A percentile compares a stretch with the other conserved stretches of the same genome.
Evolutionary conservation across 2,888 invertebrate species (phyloP).

Genomic region (Aromia moschata): DNA sequence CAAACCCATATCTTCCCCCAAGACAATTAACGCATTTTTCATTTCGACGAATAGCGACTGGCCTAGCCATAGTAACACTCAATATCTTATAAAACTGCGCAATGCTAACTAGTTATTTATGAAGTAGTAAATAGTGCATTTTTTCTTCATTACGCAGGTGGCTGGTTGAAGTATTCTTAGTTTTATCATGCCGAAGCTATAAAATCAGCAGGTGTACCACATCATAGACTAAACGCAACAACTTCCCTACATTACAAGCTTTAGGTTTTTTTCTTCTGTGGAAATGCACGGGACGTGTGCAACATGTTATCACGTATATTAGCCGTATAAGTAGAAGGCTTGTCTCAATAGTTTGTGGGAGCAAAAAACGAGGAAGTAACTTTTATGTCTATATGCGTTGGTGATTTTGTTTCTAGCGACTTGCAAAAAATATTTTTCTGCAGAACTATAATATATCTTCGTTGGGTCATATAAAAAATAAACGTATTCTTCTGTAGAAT

Average conservation of each 20-base stretch:
- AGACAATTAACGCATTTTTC: not conserved
- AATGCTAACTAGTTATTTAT: slow-evolving; percentile 6
- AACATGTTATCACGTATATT: not conserved
- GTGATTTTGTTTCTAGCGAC: too few species aligned
- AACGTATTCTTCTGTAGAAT: too few species aligned
- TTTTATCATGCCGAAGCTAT: slow-evolving; percentile 20
- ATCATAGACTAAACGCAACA: slow-evolving; percentile 11
- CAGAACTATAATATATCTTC: too few species aligned
- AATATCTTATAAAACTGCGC: not conserved
- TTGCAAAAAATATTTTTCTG: too few species aligned
- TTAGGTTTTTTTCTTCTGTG: slow-evolving; percentile 13
- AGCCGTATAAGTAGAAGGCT: too few species aligned
- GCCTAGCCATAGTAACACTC: not conserved
- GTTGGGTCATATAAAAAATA: too few species aligned
- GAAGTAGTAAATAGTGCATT: slow-evolving; percentile 17
- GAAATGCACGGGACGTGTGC: not conserved
- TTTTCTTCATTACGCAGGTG: slow-evolving; percentile 26
- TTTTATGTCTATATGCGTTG: too few species aligned
- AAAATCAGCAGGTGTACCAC: slow-evolving; percentile 24
- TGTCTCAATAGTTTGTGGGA: too few species aligned
- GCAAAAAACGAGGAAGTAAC: too few species aligned
- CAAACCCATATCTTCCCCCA: not conserved
- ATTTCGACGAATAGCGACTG: not conserved
- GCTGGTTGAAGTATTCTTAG: slow-evolving; percentile 6
- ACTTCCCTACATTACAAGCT: slow-evolving; percentile 15